Base-by-base conservation (phyloP, 2,888 invertebrate species). In the Chrysolina americana region DNA sequence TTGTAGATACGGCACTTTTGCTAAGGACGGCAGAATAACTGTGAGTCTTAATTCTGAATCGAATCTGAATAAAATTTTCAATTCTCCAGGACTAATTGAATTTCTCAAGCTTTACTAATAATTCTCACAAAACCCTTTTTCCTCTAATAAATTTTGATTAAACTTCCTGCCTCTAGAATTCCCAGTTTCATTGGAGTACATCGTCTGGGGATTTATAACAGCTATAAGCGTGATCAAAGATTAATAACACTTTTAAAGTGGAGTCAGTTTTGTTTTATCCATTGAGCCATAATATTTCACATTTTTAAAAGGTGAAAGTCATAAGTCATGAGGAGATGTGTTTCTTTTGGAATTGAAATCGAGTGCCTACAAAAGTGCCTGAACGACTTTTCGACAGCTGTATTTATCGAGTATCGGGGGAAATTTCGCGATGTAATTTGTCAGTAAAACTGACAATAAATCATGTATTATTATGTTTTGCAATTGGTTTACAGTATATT, bases 181-280 rank as follows among this genome's bases (percentile, higher is more conserved):
- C 59, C 23, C n/a, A 59, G 15, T 59, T 28, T n/a, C 59, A 9
- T 36, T 28, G 59, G 36, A 59, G 59, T 36, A 59, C 11, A 28
- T 59, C 59, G n/a, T 9, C 59, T 9, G n/a, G n/a, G 28, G n/a
- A 59, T 59, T 59, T 59, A 59, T 59, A 36, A 36, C 23, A 59
- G 59, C 28, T 66, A 73, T 69, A 72, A 69, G 66, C 68, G 66
- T 56, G 76, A 73, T 77, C 71, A 74, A 75, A 78, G 79, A 79
- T 79, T 79, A 77, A 79, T 79, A 76, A 79, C 77, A 78, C 79
- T 77, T 75, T 77, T 77, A 77, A 79, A 78, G 76, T 75, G 72
- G 70, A 78, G 69, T 75, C 76, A 53, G 72, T 72, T 76, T 75
- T 74, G 73, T 73, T 78, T 76, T 73, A 74, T 78, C 74, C 72